These are phyloP conservation scores for Hemibagrus wyckioides DNA, from an alignment of 2,113 vertebrate species.

Conservation along the genomic window DNA sequence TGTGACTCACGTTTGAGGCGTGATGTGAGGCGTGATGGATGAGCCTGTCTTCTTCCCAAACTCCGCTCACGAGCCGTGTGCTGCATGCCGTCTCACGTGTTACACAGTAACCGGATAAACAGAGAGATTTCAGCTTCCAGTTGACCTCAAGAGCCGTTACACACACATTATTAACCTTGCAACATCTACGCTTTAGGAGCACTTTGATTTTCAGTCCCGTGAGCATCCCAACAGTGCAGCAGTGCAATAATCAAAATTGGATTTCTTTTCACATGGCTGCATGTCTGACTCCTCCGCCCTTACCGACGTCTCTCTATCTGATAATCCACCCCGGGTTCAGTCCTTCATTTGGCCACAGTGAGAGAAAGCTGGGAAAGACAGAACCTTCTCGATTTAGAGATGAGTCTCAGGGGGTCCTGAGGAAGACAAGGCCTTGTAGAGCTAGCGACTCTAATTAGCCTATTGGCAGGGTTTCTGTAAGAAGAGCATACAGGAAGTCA, in stretches of 20 bases:
- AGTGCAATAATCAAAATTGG: constrained; percentile 57
- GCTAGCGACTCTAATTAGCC: constrained; percentile 18
- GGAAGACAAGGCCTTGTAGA: not conserved
- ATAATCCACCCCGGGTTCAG: constrained; percentile 35
- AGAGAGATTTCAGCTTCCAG: constrained; percentile 36
- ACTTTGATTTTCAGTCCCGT: constrained; percentile 42
- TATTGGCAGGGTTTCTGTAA: not conserved
- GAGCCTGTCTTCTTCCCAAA: not conserved
- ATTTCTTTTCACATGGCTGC: constrained; percentile 51
- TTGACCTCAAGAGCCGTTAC: constrained; percentile 24
- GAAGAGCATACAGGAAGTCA: constrained; percentile 5
- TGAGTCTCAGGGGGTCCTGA: constrained; percentile 6
- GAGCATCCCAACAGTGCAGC: constrained; percentile 26
- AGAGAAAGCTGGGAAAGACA: not conserved
- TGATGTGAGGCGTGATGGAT: constrained; percentile 29
- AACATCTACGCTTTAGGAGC: constrained; percentile 29
- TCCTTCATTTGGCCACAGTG: not conserved
- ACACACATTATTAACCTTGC: constrained; percentile 39
- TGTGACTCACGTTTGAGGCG: not conserved
- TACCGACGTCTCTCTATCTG: constrained; percentile 23
- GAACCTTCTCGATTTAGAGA: not conserved
- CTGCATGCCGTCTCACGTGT: not conserved
- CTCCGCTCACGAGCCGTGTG: not conserved
- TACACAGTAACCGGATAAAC: constrained; percentile 13
- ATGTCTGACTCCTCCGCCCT: constrained; percentile 32